Evolutionary conservation across 2,113 vertebrate genomes (phyloP), one percentile per base, ranked within the genome.

Genomic region (Sinocyclocheilus anophthalmus): DNA sequence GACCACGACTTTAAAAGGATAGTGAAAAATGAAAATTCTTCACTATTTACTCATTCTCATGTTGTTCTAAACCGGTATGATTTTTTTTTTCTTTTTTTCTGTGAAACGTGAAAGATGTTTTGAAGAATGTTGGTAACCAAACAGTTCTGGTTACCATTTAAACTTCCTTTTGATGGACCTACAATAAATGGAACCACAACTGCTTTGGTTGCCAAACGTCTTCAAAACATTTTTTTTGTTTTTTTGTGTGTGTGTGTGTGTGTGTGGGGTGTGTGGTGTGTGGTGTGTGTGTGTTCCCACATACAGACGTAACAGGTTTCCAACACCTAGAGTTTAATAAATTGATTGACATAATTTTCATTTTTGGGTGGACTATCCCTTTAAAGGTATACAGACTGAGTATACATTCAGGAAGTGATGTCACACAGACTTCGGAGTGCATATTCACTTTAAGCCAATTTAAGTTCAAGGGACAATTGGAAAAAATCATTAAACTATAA

Each of bases 401-500:
- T 48, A 2, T 48, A 48, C 45, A 48, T 48, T 48, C 45, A 48
- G 55, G 55, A 79, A n/a, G 76, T 59, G 55, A 79, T 79, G 76
- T 26, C 22, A 16, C 42, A 14, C 78, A 11, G 37, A 59, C 50
- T 81, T 5, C 12, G 0, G 14, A 33, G 61, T 53, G 48, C 0
- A 0, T 50, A 50, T 50, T 82, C 13, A 45, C 33, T 67, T 7
- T 20, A 20, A 42, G 37, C 24, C 18, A 26, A 53, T 67, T 50
- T 81, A 67, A 82, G 42, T 33, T 69, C 42, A 82, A 82, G 80
- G 24, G 18, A 82, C 63, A 69, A 53, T 4, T 33, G 80, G 16
- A 82, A 48, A 1, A 81, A 24, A 80, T 18, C 12, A 80, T 80
- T 63, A 80, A 42, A 80, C 78, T 18, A 45, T 80, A n/a, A 81